A percentile compares a stretch with the other conserved stretches of the same genome.
phyloP scores from a whole-genome alignment of 1,140 invertebrate genomes.

The Bombus vancouverensis region DNA sequence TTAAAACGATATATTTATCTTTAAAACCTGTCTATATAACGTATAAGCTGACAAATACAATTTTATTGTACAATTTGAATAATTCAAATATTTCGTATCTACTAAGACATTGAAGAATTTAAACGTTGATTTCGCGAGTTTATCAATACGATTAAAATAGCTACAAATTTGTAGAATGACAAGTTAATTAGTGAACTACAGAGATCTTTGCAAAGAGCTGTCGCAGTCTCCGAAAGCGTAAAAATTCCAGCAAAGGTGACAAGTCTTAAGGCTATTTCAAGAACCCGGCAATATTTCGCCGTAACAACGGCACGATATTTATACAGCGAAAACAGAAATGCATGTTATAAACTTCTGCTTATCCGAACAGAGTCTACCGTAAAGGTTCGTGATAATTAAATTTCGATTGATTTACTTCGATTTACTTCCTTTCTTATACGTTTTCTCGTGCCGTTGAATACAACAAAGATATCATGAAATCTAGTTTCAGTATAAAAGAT shows the following conservation, averaged over 20 bases:
- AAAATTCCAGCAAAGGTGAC: slow-evolving; percentile 5
- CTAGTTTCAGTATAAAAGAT: background rate
- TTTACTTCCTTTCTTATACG: background rate
- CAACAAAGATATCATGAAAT: background rate
- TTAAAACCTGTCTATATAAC: background rate
- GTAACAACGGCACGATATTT: background rate
- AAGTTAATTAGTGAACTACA: background rate
- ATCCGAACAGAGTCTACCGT: background rate
- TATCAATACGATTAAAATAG: background rate
- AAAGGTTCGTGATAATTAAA: background rate
- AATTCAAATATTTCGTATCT: background rate
- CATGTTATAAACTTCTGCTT: background rate
- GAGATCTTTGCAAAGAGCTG: background rate
- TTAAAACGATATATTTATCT: background rate
- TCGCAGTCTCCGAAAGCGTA: background rate
- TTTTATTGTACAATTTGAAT: no score
- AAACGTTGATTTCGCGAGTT: no score
- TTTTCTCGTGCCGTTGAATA: background rate
- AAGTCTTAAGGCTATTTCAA: background rate
- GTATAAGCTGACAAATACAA: background rate
- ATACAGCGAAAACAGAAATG: background rate
- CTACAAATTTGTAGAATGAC: background rate
- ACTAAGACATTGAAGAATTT: background rate
- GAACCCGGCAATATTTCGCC: background rate
- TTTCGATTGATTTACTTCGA: background rate